Base-by-base conservation (phyloP, 1,140 invertebrate species). In the Drosophila oshimai region DNA sequence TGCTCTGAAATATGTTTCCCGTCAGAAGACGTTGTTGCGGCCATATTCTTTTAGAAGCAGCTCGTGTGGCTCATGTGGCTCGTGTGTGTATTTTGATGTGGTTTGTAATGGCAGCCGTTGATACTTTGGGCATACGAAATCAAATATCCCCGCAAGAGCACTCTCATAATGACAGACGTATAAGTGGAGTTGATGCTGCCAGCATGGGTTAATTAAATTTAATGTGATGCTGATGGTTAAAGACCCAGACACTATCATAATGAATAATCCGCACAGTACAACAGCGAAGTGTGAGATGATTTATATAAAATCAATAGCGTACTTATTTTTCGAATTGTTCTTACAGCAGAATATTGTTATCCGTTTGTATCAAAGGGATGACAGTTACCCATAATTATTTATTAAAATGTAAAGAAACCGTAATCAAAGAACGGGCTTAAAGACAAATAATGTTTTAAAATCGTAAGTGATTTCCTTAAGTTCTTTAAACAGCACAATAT, bases 171-270 rank as follows among this genome's bases (percentile, higher is more conserved):
- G 24, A 31, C n/a, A n/a, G n/a, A n/a, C n/a, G n/a, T n/a, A n/a
- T n/a, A n/a, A n/a, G n/a, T n/a, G 44, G 24, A 7, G 20, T 17
- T 18, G 13, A 15, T 12, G 51, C 24, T 29, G 51, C 22, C 46
- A 39, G 28, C 22, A 15, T 41, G 42, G 74, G 69, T 79, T 78
- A 79, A 79, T 79, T 78, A 74, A 79, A 69, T 79, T 69, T 31
- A 46, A 78, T 69, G 36, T 22, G 39, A 41, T 58, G 50, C 28
- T 54, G 61, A 53, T 69, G 68, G 61, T 54, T 68, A 72, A 68
- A 55, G 47, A 65, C 31, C 17, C n/a, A 18, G 24, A 15, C 33
- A 34, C n/a, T 36, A 55, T 41, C 68, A 55, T 78, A 73, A 78
- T 78, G 68, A 78, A 55, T 73, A 72, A n/a, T n/a, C n/a, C n/a